Evolutionary conservation across 2,797 vertebrate genomes (phyloP).

Genomic region (Eleutherodactylus coqui): DNA sequence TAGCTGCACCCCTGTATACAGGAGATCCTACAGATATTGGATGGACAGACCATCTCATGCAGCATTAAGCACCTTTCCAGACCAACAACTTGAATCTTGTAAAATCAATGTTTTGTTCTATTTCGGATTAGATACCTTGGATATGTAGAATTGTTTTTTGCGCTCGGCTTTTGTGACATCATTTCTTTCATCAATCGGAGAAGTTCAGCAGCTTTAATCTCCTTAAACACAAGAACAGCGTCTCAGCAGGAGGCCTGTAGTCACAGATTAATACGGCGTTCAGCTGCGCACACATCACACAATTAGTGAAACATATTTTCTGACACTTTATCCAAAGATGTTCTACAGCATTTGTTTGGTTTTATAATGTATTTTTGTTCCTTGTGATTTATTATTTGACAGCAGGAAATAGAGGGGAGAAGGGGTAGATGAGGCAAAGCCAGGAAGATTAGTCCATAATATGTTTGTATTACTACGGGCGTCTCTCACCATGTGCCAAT

Average conservation of each 20-base stretch:
- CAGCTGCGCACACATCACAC: conserved; percentile 7
- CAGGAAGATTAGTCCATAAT: not conserved
- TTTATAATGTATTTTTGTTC: not conserved
- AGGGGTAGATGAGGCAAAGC: not conserved
- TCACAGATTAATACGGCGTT: conserved; percentile 29
- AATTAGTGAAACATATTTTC: conserved; percentile 52
- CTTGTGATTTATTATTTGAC: conserved; percentile 22
- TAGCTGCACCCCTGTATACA: no score
- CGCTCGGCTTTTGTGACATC: conserved; percentile 38
- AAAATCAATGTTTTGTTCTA: conserved; percentile 12
- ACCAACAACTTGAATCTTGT: not conserved
- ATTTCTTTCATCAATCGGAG: conserved; percentile 33
- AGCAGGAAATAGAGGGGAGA: not conserved
- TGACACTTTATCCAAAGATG: not conserved
- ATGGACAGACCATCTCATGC: not conserved
- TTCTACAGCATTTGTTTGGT: conserved; percentile 21
- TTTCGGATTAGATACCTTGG: conserved; percentile 31
- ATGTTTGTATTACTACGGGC: no score
- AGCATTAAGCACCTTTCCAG: not conserved
- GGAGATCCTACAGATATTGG: no score
- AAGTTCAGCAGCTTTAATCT: conserved; percentile 43
- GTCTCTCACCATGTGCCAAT: not conserved
- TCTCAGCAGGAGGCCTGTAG: not conserved
- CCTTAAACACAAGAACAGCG: conserved; percentile 25
- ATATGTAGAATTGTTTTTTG: conserved; percentile 9